These are phyloP conservation scores for Pristionchus japonicus DNA, from an alignment of 2,888 invertebrate genomes.

Conservation along the genomic window DNA sequence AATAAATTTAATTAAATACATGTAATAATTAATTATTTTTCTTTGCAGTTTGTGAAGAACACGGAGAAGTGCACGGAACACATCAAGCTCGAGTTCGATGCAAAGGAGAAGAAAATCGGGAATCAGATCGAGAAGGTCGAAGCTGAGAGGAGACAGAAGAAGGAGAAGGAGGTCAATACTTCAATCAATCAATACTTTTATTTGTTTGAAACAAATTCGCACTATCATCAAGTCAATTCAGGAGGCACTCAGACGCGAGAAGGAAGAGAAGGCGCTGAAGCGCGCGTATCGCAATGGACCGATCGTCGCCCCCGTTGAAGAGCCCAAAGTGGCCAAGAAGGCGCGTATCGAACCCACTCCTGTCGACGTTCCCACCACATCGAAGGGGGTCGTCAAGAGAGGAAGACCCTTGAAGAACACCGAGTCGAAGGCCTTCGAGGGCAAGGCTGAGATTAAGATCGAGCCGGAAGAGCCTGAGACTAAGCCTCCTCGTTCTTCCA, in stretches of 20 bases:
- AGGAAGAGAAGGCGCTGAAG: conserved; percentile 6
- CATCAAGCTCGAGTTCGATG: neutral
- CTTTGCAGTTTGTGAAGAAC: neutral
- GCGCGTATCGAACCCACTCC: neutral
- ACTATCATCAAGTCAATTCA: neutral
- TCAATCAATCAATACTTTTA: no score
- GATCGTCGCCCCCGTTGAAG: neutral
- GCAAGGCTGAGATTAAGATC: no score
- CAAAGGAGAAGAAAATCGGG: neutral
- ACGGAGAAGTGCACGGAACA: neutral
- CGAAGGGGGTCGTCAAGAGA: neutral
- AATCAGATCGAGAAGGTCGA: neutral
- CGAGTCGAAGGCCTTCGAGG: neutral
- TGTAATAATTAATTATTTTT: neutral
- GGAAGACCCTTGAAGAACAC: neutral
- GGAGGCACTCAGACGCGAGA: neutral
- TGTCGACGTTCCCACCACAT: neutral
- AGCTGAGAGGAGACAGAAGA: neutral
- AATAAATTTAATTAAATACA: no score
- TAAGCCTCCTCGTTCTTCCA: no score
- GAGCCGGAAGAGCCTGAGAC: no score
- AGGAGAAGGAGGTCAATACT: neutral
- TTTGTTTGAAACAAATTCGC: no score
- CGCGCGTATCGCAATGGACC: neutral
- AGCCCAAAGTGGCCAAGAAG: neutral